Evolutionary conservation across 2,113 vertebrate genomes (phyloP), one percentile per base, ranked within the genome.

Genomic region (Saimiri boliviensis): DNA sequence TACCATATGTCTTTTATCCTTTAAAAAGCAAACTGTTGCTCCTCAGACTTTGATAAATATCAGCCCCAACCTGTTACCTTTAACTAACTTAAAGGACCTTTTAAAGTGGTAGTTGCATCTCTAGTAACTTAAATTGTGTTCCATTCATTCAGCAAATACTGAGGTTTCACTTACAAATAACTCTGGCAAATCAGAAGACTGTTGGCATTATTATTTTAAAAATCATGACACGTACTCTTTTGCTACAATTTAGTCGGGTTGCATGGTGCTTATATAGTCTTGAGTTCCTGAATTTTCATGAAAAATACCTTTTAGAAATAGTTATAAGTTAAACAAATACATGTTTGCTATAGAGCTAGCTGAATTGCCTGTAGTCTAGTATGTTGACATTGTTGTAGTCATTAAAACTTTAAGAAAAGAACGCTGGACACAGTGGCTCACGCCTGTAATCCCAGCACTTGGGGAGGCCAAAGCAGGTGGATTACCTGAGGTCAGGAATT

Each of bases 301-400:
- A 91, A 94, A 96, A 97, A 84, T 82, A 47, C 40, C 52, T 95
- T 82, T 83, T 80, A 82, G 79, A 60, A 79, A 56, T 83, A 47
- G 68, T 95, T 96, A 90, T 76, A 96, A 85, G 32, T 91, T 68
- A 91, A 94, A 47, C 49, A 82, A 85, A 37, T 90, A 8, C 35
- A 3, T 63, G n/a, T n/a, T 94, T 96, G 30, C 16, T 73, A 87
- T 49, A 92, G 14, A 91, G 40, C 84, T 93, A 52, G 27, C 84
- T 82, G 32, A 92, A 70, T 81, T 45, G 4, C 83, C 32, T 20
- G n/a, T 77, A 95, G 49, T 91, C 23, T 19, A 56, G 17, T 66
- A 74, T 95, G 81, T 84, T 76, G 25, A 93, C 49, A 58, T 58
- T 66, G 4, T 76, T 88, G 12, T 84, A 63, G 14, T 54, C 68